phyloP scores from a whole-genome alignment of 2,797 vertebrate species.

The Falco berigora region DNA sequence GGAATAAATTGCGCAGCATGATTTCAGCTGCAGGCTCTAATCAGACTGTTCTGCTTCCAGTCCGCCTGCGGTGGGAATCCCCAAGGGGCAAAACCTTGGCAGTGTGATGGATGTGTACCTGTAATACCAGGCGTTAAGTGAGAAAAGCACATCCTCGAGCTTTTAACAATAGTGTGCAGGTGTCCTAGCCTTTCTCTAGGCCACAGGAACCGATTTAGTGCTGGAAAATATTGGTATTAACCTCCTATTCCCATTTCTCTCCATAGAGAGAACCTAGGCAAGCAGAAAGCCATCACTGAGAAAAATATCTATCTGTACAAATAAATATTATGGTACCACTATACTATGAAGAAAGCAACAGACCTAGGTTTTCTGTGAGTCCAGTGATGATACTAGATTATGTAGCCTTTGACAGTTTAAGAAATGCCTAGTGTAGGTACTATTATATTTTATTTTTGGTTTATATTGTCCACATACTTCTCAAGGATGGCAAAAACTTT shows the following conservation, averaged over 20 bases:
- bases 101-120: background rate
- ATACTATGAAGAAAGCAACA: background rate
- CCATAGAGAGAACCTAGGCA: background rate
- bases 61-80: background rate
- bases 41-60: background rate
- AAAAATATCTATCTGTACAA: background rate
- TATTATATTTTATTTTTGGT: background rate
- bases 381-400: background rate
- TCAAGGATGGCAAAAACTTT: background rate
- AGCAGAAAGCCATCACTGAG: background rate
- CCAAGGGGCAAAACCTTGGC: background rate
- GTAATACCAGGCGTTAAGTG: background rate
- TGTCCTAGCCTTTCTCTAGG: background rate
- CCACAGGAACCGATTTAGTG: background rate
- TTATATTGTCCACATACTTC: background rate
- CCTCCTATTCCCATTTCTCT: background rate
- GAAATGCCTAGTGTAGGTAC: background rate
- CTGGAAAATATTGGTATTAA: background rate
- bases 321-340: background rate
- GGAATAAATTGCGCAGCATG: background rate
- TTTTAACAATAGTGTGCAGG: background rate
- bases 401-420: background rate
- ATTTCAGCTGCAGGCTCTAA: background rate
- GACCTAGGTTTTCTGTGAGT: background rate
- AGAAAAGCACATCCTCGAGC: background rate